Base-by-base conservation (phyloP, 92 coral and sea anemone species). In the Heliopora coerulea region DNA sequence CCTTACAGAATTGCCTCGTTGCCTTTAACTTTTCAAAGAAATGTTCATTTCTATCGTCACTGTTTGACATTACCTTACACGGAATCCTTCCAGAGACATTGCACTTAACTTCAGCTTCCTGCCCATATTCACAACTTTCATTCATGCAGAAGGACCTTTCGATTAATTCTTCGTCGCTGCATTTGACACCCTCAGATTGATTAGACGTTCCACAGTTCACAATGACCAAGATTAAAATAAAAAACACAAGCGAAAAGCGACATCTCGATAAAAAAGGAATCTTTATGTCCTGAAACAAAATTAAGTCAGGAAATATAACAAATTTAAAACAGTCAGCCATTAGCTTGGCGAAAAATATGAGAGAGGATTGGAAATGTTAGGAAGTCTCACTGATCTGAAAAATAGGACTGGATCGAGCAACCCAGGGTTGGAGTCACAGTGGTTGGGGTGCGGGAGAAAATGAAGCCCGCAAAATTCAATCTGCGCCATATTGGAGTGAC, bases 91-190 rank as follows among this genome's bases (percentile, higher is more conserved):
- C 39, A 32, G 75, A 26, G 28, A 88, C 87, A 37, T 44, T 80
- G 57, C 99, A 95, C 18, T 86, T 59, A 24, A 84, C 96, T 41
- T 79, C 66, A 8, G 82, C 65, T 2, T 88, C 87, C 56, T 86
- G 62, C 12, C 99, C 99, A 81, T 95, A 90, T 31, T 74, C 80
- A 65, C 99, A 95, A 32, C 54, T 32, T 18, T 7, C 54, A 27
- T 59, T 68, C 15, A 63, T 29, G 19, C 77, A 70, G 29, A 52
- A 52, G 44, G 54, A 50, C 33, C 54, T 23, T 20, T 54, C 46
- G 3, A 34, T 58, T 2, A 70, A 70, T 40, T 35, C 26, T 20
- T 52, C 13, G 37, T 70, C 77, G 54, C 49, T 34, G 34, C 77
- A 70, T 33, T 18, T 18, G 11, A 13, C 27, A n/a, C n/a, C n/a